Base-by-base conservation (phyloP, 2,113 vertebrate species). In the Telmatochromis sp. region DNA sequence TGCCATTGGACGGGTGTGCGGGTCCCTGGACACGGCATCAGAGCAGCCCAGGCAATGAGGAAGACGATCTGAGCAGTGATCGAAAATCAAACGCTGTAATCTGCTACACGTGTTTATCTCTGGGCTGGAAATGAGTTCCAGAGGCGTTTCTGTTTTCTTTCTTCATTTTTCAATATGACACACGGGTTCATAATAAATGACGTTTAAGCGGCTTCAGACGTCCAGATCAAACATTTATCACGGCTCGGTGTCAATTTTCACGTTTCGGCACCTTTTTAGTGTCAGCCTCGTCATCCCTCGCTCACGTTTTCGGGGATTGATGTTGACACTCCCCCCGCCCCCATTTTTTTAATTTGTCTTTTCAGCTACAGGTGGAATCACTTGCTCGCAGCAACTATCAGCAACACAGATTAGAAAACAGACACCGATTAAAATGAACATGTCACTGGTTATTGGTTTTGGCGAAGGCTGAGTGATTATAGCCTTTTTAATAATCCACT, bases 31-130 rank as follows among this genome's bases (percentile, higher is more conserved):
- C 6, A 42, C 17, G 6, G 86, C 81, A 79, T 45, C 83, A 73
- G 79, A 80, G 57, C 4, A 47, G 58, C 68, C 26, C 81, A 19
- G 58, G 81, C 37, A 2, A 68, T 10, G 33, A 82, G 85, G 85
- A 83, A 78, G 81, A 33, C 17, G 73, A 81, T 92, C 80, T 73
- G 82, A 91, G 87, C 87, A 81, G 83, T 86, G 90, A 91, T 86
- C 49, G 31, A 70, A 85, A 89, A 89, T 89, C 89, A 82, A 68
- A 88, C 3, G 53, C 84, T 53, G 26, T 85, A 57, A 89, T 90
- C 90, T 45, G 60, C 47, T 81, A 85, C 33, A 19, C 54, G 60
- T 45, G 65, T 93, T 85, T 87, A 85, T 89, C 83, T 86, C 15
- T 53, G 7, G 45, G 37, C 65, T 51, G 10, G 19, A 58, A 89